A percentile compares a stretch with the other conserved stretches of the same genome.
phyloP scores from a whole-genome alignment of 1,140 invertebrate genomes.

The Leptoteleia sp. region DNA sequence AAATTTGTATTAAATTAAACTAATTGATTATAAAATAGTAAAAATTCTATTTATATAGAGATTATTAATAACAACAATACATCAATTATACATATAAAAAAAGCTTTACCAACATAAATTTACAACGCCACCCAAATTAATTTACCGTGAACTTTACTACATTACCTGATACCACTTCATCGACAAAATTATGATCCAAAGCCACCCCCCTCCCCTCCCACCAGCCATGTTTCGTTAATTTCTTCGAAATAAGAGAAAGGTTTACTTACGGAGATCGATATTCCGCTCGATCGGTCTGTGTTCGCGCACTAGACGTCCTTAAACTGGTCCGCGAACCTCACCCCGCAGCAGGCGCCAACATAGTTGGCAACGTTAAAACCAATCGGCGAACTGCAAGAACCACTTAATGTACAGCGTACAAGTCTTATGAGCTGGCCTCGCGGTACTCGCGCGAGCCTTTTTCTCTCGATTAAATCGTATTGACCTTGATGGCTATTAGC shows the following conservation, averaged over 20 bases:
- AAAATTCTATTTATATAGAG: too few relatives aligned
- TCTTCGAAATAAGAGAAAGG: not conserved
- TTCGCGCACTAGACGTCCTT: slow-evolving; percentile 33
- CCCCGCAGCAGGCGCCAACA: slow-evolving; percentile 20
- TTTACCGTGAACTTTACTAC: too few relatives aligned
- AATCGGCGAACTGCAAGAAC: slow-evolving; percentile 18
- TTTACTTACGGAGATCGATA: slow-evolving; percentile 56
- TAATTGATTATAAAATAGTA: too few relatives aligned
- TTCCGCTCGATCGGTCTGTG: slow-evolving; percentile 10
- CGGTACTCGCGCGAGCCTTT: slow-evolving; percentile 16
- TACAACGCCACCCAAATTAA: too few relatives aligned
- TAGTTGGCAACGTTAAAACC: slow-evolving; percentile 14
- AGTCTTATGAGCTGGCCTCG: not conserved
- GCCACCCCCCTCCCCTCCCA: too few relatives aligned
- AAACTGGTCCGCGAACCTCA: slow-evolving; percentile 13
- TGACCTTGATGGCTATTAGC: slow-evolving; percentile 53
- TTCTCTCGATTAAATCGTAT: slow-evolving; percentile 20
- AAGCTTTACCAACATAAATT: too few relatives aligned
- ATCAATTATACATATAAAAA: too few relatives aligned
- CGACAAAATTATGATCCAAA: too few relatives aligned
- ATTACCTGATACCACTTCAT: too few relatives aligned
- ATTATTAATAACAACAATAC: too few relatives aligned
- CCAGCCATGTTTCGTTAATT: too few relatives aligned
- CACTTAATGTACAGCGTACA: slow-evolving; percentile 13
- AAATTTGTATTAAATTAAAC: too few relatives aligned